phyloP scores from a whole-genome alignment of 1,140 invertebrate species.

The Acromyrmex echinatior region DNA sequence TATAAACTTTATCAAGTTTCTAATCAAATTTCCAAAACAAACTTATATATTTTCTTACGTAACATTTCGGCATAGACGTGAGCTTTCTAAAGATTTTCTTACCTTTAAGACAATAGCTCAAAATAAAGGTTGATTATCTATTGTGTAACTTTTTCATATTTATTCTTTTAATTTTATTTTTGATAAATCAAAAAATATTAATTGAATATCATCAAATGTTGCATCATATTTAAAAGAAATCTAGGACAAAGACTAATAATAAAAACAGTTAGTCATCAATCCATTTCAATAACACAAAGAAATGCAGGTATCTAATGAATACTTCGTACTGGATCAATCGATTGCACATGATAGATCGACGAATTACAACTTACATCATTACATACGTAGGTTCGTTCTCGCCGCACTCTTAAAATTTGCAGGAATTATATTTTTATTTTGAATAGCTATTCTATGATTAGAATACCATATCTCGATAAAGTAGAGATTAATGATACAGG shows the following conservation, averaged over 20 bases:
- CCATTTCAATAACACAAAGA: background rate
- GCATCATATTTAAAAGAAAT: background rate
- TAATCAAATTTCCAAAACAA: constrained; percentile 1
- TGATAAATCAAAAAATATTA: background rate
- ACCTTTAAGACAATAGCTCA: background rate
- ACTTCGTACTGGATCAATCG: background rate
- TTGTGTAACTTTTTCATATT: background rate
- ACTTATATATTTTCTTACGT: background rate
- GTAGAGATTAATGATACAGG: background rate
- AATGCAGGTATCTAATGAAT: background rate
- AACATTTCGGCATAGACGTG: background rate
- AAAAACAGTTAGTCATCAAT: background rate
- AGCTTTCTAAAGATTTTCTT: background rate
- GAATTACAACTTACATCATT: background rate
- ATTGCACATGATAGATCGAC: background rate
- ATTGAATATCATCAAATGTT: background rate
- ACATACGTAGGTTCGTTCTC: background rate
- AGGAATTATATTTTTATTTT: background rate
- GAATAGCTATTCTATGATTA: background rate
- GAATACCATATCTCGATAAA: background rate
- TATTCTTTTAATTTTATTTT: background rate
- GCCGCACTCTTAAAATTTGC: background rate
- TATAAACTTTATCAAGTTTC: constrained; percentile 38
- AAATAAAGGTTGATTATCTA: background rate
- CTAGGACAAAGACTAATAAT: background rate